Evolutionary conservation across 2,113 vertebrate genomes (phyloP), one percentile per base, ranked within the genome.

Genomic region (Lepus timidus): DNA sequence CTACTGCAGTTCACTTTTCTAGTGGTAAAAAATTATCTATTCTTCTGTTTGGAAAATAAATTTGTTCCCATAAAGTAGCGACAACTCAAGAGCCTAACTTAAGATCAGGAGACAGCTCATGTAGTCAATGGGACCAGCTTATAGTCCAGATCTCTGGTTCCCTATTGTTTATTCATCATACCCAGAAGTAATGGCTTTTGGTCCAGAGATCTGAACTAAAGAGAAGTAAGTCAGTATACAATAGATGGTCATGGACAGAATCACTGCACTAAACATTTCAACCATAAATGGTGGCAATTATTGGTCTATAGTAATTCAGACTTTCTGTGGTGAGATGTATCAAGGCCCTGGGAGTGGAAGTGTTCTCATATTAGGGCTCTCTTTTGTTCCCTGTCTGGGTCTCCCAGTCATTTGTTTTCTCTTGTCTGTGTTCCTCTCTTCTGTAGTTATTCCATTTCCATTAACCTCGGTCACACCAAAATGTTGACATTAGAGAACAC

Each of bases 41-140:
- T 79, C 94, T 84, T 3, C 22, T 91, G 13, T 14, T 80, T 82
- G 0, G n/a, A 80, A 97, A 79, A 70, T 49, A 81, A 67, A 13
- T 44, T 65, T 55, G 81, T 84, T 49, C 25, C 25, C 4, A 89
- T 61, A 4, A 80, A 73, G 55, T 44, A 71, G 22, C 27, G 25
- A 75, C 2, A 82, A 70, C 29, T 39, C 0, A 87, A 64, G 16
- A 58, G 20, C 29, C 75, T 81, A 79, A 71, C 29, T 85, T 22
- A 88, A 88, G 55, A 75, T 74, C 9, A 5, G 58, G 61, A 33
- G 19, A 68, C 9, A 87, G 25, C 29, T 84, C 31, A 67, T 81
- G 9, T 3, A 49, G 4, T 71, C 44, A 68, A 2, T 25, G 27
- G 79, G 65, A 51, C 55, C 23, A 39, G 3, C 4, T 19, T 84